phyloP scores from a whole-genome alignment of 2,113 vertebrate species.

The Dromas ardeola region DNA sequence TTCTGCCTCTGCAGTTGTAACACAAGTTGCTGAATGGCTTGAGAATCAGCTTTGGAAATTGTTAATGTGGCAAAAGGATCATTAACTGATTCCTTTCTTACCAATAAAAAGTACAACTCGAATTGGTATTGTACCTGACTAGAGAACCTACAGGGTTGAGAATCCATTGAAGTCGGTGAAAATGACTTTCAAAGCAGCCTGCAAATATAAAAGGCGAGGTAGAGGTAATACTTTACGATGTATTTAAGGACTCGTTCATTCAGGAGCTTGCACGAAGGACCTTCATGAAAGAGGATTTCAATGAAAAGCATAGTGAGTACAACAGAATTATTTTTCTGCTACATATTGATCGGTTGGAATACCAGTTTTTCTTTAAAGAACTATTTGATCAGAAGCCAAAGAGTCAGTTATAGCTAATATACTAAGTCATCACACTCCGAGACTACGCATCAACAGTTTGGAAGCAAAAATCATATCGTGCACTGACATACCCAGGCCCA shows the following conservation, averaged over 20 bases:
- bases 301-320: not conserved
- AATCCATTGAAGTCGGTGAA: not conserved
- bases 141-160: not conserved
- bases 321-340: not conserved
- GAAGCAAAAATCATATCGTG: not conserved
- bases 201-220: not conserved
- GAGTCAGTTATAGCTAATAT: not conserved
- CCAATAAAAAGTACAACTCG: not conserved
- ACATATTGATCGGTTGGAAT: not conserved
- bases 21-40: not conserved
- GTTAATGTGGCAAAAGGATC: not conserved
- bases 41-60: constrained; percentile 5
- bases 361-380: not conserved
- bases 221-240: not conserved
- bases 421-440: not conserved
- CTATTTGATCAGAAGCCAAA: not conserved
- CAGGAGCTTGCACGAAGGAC: not conserved
- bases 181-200: not conserved
- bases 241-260: not conserved
- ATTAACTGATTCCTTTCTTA: not conserved
- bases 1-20: not conserved
- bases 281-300: not conserved
- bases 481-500: not conserved
- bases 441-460: fast-evolving
- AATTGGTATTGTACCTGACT: not conserved